phyloP scores from a whole-genome alignment of 2,888 invertebrate genomes.

The Embidobia sp. region DNA sequence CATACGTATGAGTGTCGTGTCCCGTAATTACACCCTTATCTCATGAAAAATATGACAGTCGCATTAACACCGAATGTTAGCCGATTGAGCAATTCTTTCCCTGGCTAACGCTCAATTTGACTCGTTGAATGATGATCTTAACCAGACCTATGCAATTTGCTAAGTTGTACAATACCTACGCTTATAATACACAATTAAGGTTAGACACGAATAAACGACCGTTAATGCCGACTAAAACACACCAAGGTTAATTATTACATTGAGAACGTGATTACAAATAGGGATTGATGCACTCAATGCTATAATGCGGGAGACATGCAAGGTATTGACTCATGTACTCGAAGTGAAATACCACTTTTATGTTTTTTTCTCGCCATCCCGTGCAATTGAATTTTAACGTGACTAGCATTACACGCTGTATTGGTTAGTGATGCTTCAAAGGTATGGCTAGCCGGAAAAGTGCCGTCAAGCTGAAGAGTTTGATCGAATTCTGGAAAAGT shows the following conservation, averaged over 20 bases:
- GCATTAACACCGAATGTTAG: conserved; percentile 65
- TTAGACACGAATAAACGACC: conserved; percentile 74
- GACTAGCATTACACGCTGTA: too few relatives aligned
- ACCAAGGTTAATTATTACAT: conserved; percentile 75
- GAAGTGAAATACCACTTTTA: conserved; percentile 76
- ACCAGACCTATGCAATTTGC: conserved; percentile 64
- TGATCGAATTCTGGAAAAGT: too few relatives aligned
- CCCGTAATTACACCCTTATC: conserved; percentile 61
- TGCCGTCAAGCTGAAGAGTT: too few relatives aligned
- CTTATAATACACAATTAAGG: conserved; percentile 63
- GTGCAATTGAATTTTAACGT: conserved; percentile 31
- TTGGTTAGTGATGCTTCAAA: too few relatives aligned
- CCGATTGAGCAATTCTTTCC: conserved; percentile 63
- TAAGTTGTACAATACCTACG: conserved; percentile 60
- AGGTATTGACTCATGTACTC: conserved; percentile 74
- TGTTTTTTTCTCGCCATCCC: conserved; percentile 11
- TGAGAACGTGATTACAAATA: conserved; percentile 73
- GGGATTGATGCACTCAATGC: conserved; percentile 74
- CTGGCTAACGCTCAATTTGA: conserved; percentile 62
- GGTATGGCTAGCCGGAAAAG: too few relatives aligned
- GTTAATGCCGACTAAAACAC: conserved; percentile 78
- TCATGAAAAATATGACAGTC: conserved; percentile 63
- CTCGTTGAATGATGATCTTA: conserved; percentile 62
- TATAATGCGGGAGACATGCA: conserved; percentile 78
- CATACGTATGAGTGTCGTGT: conserved; percentile 67